phyloP scores from a whole-genome alignment of 92 coral and sea anemone genomes.

The Micromussa lordhowensis region DNA sequence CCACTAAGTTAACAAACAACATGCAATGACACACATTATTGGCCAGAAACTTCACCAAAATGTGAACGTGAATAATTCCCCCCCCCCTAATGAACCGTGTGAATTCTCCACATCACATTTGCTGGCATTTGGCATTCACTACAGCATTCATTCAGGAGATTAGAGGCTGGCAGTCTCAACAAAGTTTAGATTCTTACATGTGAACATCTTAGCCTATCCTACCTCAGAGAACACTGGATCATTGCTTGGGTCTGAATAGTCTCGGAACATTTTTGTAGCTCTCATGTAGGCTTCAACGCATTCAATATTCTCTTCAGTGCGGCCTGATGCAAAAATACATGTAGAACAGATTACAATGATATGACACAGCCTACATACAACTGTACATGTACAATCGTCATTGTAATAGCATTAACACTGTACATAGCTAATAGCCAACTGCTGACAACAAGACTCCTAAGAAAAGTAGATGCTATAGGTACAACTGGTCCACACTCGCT shows the following conservation, averaged over 20 bases:
- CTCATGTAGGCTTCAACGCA: slow-evolving; percentile 82
- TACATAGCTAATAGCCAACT: too few species aligned
- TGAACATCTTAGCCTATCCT: neutral
- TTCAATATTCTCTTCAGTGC: slow-evolving; percentile 78
- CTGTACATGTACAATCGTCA: too few species aligned
- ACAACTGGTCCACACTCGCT: too few species aligned
- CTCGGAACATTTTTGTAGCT: slow-evolving; percentile 92
- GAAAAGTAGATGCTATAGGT: too few species aligned
- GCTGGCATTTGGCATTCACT: neutral
- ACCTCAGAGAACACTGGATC: slow-evolving; percentile 98
- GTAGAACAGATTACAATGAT: neutral
- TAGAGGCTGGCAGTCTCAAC: neutral
- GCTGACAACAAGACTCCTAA: too few species aligned
- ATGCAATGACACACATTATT: neutral
- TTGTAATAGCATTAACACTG: too few species aligned
- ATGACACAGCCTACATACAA: neutral
- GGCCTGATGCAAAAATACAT: slow-evolving; percentile 63
- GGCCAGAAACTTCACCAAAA: too few species aligned
- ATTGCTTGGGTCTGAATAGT: slow-evolving; percentile 76
- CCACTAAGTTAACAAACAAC: neutral
- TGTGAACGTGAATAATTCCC: neutral
- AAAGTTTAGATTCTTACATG: neutral
- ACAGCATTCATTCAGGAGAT: too few species aligned
- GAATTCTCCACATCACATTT: neutral
- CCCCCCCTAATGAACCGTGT: neutral